Conservation (phyloP, 2,888 invertebrate genomes). For the Dryococelus australis region DNA sequence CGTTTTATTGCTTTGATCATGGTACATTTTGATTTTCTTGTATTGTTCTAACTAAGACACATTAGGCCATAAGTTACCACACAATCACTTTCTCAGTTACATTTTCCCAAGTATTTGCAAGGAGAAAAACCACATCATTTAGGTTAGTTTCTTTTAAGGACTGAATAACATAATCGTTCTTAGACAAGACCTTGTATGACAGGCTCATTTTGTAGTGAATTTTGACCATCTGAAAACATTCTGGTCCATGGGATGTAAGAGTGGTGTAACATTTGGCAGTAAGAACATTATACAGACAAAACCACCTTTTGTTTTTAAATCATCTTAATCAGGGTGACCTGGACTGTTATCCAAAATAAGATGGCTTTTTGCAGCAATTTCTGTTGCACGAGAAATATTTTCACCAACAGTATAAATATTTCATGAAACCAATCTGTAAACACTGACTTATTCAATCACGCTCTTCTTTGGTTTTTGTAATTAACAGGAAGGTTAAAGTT, state of each 20-base stretch:
- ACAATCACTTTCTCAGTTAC: conserved; percentile 11
- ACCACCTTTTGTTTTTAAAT: background rate
- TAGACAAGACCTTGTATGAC: background rate
- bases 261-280: background rate
- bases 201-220: background rate
- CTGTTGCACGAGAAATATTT: background rate
- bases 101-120: background rate
- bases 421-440: conserved; percentile 20
- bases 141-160: conserved; percentile 21
- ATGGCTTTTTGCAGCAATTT: conserved; percentile 11
- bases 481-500: conserved; percentile 46
- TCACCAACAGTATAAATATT: too few relatives aligned
- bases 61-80: too few relatives aligned
- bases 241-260: background rate
- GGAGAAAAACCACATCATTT: background rate
- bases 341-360: background rate
- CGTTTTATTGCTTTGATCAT: background rate
- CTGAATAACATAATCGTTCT: conserved; percentile 18
- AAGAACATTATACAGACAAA: conserved; percentile 2
- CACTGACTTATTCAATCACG: conserved; percentile 20
- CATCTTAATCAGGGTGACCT: conserved; percentile 22
- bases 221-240: background rate
- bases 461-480: conserved; percentile 44
- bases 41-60: too few relatives aligned
- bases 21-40: background rate